Base-by-base conservation (phyloP, 1,140 invertebrate species). In the Saccostrea echinata region DNA sequence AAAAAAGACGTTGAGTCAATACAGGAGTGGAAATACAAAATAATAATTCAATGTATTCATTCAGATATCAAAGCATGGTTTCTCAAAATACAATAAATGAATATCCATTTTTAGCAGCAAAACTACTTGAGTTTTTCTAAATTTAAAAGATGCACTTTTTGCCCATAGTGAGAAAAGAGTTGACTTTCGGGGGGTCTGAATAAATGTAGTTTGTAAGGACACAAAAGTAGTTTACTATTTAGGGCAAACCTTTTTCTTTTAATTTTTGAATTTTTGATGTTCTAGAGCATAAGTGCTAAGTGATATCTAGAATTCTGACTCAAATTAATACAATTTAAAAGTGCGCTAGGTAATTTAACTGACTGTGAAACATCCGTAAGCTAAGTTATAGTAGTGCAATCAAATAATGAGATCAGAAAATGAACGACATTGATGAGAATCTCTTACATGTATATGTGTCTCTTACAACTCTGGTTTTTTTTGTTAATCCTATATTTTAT, bases 401-500 rank as follows among this genome's bases (percentile, higher is more conserved):
- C 68, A 76, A 76, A 76, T 76, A 76, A 76, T 76, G 68, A 76
- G 27, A 76, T 76, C 68, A 76, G 68, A 76, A 76, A 13, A 27
- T 27, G 24, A 76, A 76, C 27, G 6, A 16, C 12, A 30, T 13
- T 76, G 68, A 76, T 76, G 68, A 16, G 30, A 76, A 76, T 76
- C 27, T 30, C 68, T 33, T 27, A 76, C 43, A 76, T 30, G 55
- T 61, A 21, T 61, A 61, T 61, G 8, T 61, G n/a, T 61, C 55
- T n/a, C n/a, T 61, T 61, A 61, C n/a, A 18, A 43, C 43, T 43
- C 43, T 43, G 9, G n/a, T n/a, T 43, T 43, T 43, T 43, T 4
- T 43, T 43, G 43, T 43, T 4, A 8, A 43, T 43, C 43, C 43
- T 43, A 43, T 43, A 43, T 43, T 43, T 43, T 43, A 43, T 43